Percentiles rank a stretch among this genome's conserved stretches.
phyloP scores from a whole-genome alignment of 2,888 invertebrate genomes.

The Sicus ferrugineus region DNA sequence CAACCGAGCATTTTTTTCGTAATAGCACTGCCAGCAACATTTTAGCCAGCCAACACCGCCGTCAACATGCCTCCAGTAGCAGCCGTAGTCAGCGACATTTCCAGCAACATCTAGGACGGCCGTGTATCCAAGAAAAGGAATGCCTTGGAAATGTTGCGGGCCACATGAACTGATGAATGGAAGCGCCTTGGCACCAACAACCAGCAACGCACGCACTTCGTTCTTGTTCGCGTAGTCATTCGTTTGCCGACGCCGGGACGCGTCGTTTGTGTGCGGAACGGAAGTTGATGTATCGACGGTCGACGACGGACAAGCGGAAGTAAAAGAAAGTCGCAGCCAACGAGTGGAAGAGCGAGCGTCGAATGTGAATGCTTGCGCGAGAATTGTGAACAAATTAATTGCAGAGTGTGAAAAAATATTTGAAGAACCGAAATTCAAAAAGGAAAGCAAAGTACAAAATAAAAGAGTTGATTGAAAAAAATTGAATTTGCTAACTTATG shows the following conservation, averaged over 20 bases:
- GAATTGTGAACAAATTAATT: background rate
- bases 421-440: background rate
- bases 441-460: background rate
- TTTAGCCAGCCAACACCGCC: background rate
- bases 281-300: conserved; percentile 3
- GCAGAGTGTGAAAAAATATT: background rate
- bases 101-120: conserved; percentile 8
- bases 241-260: conserved; percentile 51
- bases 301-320: conserved; percentile 15
- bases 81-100: conserved; percentile 11
- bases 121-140: background rate
- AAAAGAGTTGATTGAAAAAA: background rate
- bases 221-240: conserved; percentile 45
- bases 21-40: background rate
- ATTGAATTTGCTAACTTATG: background rate
- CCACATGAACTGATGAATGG: background rate
- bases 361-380: background rate
- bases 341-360: background rate
- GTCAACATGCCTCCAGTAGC: conserved; percentile 24
- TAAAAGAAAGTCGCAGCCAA: background rate
- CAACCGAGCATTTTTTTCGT: no score
- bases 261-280: conserved; percentile 34
- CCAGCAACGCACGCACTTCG: conserved; percentile 25
- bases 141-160: conserved; percentile 1
- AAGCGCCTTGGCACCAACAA: conserved; percentile 15